Evolutionary conservation across 2,888 invertebrate species (phyloP).

Genomic region (Ophioninae sp.): DNA sequence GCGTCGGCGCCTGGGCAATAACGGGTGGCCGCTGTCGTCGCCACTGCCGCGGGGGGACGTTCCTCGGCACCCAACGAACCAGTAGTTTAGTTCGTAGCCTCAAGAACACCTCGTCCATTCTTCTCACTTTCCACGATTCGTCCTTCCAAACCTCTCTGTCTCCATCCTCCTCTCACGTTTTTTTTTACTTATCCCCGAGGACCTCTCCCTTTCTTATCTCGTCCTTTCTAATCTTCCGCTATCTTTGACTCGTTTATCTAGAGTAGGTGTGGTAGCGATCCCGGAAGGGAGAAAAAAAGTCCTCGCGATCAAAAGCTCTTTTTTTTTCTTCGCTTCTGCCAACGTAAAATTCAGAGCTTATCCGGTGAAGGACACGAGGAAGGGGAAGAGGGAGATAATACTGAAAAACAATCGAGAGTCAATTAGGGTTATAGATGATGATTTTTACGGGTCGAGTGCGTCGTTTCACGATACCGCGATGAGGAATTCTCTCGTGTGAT

Average conservation of each 20-base stretch:
- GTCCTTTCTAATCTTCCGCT: conserved; percentile 19
- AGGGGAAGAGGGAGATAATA: neutral
- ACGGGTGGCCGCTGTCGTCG: conserved; percentile 64
- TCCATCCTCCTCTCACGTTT: conserved; percentile 23
- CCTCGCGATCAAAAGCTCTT: conserved; percentile 17
- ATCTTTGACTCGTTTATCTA: conserved; percentile 23
- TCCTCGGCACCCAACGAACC: conserved; percentile 66
- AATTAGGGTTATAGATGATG: conserved; percentile 15
- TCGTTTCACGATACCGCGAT: conserved; percentile 9
- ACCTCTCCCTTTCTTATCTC: conserved; percentile 9
- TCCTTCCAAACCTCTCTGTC: conserved; percentile 47
- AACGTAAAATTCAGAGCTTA: neutral
- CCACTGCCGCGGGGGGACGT: conserved; percentile 63
- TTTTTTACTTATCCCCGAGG: neutral
- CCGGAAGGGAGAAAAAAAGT: conserved; percentile 7
- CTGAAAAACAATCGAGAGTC: conserved; percentile 20
- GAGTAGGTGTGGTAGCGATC: conserved; percentile 29
- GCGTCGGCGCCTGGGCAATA: conserved; percentile 67
- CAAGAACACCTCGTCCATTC: conserved; percentile 68
- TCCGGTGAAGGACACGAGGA: conserved; percentile 6
- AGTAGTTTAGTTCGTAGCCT: conserved; percentile 76
- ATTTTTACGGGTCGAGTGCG: conserved; percentile 31
- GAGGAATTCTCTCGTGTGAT: conserved; percentile 16
- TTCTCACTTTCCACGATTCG: conserved; percentile 57
- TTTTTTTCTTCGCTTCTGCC: neutral